phyloP scores from a whole-genome alignment of 23 tunicate genomes.

The Styela plicata region DNA sequence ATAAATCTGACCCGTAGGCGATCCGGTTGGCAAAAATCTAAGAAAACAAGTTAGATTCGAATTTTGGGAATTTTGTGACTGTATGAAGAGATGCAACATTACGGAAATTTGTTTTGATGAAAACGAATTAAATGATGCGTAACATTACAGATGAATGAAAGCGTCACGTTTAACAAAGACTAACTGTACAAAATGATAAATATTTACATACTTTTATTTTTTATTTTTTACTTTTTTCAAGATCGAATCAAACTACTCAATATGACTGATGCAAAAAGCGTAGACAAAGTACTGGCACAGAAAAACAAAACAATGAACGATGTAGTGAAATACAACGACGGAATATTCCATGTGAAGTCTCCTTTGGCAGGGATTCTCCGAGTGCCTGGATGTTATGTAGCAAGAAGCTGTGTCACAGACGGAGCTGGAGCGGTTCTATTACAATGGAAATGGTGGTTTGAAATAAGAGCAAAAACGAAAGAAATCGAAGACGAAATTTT shows the following conservation, averaged over 20 bases:
- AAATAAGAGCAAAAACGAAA: constrained; percentile 50
- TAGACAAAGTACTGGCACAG: background rate
- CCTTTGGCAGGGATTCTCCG: constrained; percentile 38
- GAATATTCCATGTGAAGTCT: constrained; percentile 19
- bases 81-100: too few species aligned
- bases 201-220: too few species aligned
- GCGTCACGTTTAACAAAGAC: too few species aligned
- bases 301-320: background rate
- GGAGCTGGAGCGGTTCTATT: constrained; percentile 21
- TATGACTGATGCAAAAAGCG: constrained; percentile 20
- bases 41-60: too few species aligned
- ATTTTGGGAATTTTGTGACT: too few species aligned
- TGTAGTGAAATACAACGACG: background rate
- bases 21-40: too few species aligned
- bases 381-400: constrained; percentile 65
- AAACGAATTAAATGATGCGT: too few species aligned
- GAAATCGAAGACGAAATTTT: constrained; percentile 53
- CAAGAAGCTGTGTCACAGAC: constrained; percentile 34
- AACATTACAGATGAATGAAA: too few species aligned
- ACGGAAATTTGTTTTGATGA: too few species aligned
- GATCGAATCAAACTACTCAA: constrained; percentile 35
- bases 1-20: too few species aligned
- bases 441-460: constrained; percentile 78
- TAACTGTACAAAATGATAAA: too few species aligned
- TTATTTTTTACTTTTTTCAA: too few species aligned